Percentiles rank a stretch among this genome's conserved stretches.
Evolutionary conservation across 2,888 invertebrate species (phyloP).

Genomic region (Drosophila recens): DNA sequence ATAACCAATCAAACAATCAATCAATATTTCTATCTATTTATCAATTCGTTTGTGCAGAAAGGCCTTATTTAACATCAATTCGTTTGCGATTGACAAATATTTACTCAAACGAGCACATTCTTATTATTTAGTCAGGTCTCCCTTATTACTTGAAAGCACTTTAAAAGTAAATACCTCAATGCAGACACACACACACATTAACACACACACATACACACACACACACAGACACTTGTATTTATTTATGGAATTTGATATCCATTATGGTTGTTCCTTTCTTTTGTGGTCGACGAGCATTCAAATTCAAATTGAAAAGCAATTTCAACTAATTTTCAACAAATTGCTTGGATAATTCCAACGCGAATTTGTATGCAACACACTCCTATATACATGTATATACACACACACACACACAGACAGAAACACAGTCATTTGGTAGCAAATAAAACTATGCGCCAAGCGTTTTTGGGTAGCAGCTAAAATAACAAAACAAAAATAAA

Average conservation of each 20-base stretch:
- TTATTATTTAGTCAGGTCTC: constrained; percentile 1
- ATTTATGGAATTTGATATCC: constrained; percentile 29
- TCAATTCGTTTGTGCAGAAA: constrained; percentile 4
- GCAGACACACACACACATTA: neutral
- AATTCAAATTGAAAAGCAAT: constrained; percentile 61
- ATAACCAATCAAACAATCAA: neutral
- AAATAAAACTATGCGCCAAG: constrained; percentile 34
- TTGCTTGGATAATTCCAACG: constrained; percentile 63
- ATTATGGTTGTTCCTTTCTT: constrained; percentile 14
- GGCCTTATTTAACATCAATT: too few relatives aligned
- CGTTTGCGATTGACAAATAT: constrained; percentile 2
- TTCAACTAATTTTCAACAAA: constrained; percentile 72
- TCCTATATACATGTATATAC: neutral
- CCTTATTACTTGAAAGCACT: constrained; percentile 11
- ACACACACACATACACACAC: neutral
- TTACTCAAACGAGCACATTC: too few relatives aligned
- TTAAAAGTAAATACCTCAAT: constrained; percentile 5
- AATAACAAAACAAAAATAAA: constrained; percentile 12
- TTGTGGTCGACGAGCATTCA: constrained; percentile 20
- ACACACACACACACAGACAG: neutral
- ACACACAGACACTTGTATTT: constrained; percentile 3
- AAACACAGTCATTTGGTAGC: neutral
- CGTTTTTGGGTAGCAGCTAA: constrained; percentile 13
- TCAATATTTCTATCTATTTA: neutral
- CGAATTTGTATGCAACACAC: constrained; percentile 41